phyloP scores from a whole-genome alignment of 2,797 vertebrate species.

The Rousettus madagascariensis region DNA sequence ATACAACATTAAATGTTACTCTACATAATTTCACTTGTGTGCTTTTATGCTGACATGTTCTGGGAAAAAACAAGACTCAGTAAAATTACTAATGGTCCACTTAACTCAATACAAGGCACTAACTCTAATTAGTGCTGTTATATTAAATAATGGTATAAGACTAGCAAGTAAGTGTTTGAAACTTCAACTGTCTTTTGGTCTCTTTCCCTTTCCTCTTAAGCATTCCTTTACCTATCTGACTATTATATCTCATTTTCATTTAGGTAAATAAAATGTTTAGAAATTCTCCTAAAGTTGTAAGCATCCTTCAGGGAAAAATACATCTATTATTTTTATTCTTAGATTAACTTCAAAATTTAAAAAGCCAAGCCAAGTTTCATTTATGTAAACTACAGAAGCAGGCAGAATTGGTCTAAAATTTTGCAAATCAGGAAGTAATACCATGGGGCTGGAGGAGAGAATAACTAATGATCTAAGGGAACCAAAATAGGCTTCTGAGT shows the following conservation, averaged over 20 bases:
- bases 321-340: background rate
- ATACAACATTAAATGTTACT: background rate
- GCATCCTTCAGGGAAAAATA: background rate
- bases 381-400: conserved; percentile 16
- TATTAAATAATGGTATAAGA: background rate
- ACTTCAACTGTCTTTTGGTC: background rate
- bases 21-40: background rate
- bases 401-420: background rate
- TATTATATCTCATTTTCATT: background rate
- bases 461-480: background rate
- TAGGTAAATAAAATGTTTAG: conserved; percentile 22
- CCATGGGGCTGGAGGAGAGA: background rate
- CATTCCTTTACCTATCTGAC: background rate
- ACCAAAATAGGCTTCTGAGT: background rate
- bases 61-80: background rate
- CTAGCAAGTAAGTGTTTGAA: background rate
- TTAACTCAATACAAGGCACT: background rate
- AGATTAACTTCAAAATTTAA: conserved; percentile 36
- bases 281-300: conserved; percentile 18
- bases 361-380: conserved; percentile 18
- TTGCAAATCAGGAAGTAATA: background rate
- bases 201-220: background rate
- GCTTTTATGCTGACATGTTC: background rate
- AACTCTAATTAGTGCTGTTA: background rate
- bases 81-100: background rate